Conservation (phyloP, 1,140 invertebrate species). For the Idris sp. region DNA sequence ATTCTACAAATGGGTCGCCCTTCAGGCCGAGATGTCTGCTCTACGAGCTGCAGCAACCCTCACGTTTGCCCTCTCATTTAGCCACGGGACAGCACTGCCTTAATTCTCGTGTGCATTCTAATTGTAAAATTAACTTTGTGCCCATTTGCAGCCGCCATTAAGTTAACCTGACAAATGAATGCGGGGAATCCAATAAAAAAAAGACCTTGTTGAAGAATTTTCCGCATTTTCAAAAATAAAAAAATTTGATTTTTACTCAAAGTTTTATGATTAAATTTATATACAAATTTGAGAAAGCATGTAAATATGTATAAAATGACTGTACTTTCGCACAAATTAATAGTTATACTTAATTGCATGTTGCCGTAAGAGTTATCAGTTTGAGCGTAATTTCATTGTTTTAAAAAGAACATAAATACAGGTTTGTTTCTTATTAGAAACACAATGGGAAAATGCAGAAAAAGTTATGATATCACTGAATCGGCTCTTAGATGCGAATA, state of each 20-base stretch:
- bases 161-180: conserved; percentile 59
- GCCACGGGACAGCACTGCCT: conserved; percentile 65
- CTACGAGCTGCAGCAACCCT: conserved; percentile 16
- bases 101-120: conserved; percentile 73
- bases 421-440: conserved; percentile 13
- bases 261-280: no score
- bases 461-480: conserved; percentile 20
- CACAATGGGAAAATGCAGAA: conserved; percentile 8
- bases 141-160: conserved; percentile 46
- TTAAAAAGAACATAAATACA: conserved; percentile 1
- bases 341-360: no score
- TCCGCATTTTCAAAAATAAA: no score
- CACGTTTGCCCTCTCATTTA: conserved; percentile 60
- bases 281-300: no score
- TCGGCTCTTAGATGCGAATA: background rate
- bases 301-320: no score
- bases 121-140: conserved; percentile 71
- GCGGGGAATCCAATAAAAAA: no score
- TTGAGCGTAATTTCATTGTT: background rate
- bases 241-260: no score
- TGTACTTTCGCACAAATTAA: no score
- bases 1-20: no score
- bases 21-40: no score
- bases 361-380: background rate
- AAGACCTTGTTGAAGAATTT: no score